Percentiles rank a stretch among this genome's conserved stretches.
phyloP scores from a whole-genome alignment of 2,113 vertebrate genomes.

The Canis aureus region DNA sequence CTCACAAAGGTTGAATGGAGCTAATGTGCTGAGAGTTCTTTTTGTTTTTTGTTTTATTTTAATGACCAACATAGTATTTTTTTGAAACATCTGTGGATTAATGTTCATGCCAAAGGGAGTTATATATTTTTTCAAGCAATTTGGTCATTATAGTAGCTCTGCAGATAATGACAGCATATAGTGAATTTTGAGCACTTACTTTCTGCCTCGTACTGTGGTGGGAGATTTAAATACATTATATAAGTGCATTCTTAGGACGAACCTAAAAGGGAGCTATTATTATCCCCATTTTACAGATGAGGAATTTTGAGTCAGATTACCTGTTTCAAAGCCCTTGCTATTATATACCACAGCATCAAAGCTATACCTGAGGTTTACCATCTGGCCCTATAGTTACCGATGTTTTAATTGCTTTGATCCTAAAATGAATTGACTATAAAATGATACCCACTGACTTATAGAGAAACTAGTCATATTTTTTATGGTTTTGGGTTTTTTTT shows the following conservation, averaged over 20 bases:
- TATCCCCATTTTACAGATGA: slow-evolving; percentile 51
- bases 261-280: background rate
- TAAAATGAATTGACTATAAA: background rate
- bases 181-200: background rate
- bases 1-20: background rate
- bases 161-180: background rate
- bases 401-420: background rate
- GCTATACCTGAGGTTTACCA: background rate
- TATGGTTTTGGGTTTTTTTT: background rate
- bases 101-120: slow-evolving; percentile 7
- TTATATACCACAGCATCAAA: background rate
- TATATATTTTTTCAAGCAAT: background rate
- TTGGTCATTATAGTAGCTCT: slow-evolving; percentile 7
- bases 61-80: background rate
- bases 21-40: background rate
- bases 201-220: background rate
- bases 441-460: background rate
- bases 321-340: background rate
- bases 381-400: background rate
- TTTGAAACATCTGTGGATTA: slow-evolving; percentile 24
- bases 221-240: background rate
- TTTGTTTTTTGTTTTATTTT: background rate
- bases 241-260: background rate
- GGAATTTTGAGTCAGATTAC: background rate
- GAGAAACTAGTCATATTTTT: background rate